These are phyloP conservation scores for Andrena camellia DNA, from an alignment of 2,888 invertebrate species.

Conservation along the genomic window DNA sequence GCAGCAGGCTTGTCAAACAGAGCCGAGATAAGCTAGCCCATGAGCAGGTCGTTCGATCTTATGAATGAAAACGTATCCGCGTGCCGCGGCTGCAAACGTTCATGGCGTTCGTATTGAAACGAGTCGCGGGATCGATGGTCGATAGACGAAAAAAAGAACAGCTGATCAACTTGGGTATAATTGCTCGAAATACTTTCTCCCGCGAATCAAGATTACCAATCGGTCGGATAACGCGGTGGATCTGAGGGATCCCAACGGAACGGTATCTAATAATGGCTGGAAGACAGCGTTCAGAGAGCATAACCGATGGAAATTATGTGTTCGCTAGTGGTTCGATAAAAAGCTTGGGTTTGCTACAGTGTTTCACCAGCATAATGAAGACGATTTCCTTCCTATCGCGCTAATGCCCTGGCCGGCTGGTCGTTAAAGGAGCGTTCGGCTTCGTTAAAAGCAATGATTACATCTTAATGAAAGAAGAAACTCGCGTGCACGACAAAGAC, in stretches of 20 bases:
- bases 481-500: not conserved
- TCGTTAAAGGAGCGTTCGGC: slow-evolving; percentile 48
- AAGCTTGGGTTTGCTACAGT: slow-evolving; percentile 40
- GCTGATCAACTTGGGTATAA: slow-evolving; percentile 9
- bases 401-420: slow-evolving; percentile 20
- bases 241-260: slow-evolving; percentile 1
- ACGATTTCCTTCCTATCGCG: slow-evolving; percentile 44
- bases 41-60: not conserved
- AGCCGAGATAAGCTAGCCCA: not conserved
- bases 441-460: slow-evolving; percentile 48
- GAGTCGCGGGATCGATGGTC: not conserved
- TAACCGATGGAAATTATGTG: slow-evolving; percentile 56
- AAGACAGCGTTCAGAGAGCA: slow-evolving; percentile 41
- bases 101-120: not conserved
- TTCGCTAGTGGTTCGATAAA: slow-evolving; percentile 10
- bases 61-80: slow-evolving; percentile 15
- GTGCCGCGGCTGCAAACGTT: not conserved
- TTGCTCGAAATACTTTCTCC: slow-evolving; percentile 34
- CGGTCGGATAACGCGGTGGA: slow-evolving; percentile 9
- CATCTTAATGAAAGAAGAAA: slow-evolving; percentile 49
- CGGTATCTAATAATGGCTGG: slow-evolving; percentile 26
- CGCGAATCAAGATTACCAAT: slow-evolving; percentile 27
- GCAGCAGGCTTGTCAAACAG: not conserved
- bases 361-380: slow-evolving; percentile 55
- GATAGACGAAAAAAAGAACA: not conserved